Conservation (phyloP, 2,113 vertebrate species). For the Dromaius novaehollandiae region DNA sequence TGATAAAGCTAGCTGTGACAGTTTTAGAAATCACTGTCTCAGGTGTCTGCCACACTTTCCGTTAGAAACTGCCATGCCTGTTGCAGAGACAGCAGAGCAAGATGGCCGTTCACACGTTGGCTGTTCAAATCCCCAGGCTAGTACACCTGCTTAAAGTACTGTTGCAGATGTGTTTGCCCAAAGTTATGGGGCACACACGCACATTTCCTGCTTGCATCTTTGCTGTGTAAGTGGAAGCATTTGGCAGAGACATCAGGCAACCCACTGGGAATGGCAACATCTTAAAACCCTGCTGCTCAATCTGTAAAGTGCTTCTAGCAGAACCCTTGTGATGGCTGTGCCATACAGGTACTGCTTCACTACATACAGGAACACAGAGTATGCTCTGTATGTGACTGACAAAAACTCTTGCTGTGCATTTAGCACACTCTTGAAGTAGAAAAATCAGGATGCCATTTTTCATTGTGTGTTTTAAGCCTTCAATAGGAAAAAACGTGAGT, state of each 20-base stretch:
- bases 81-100: neutral
- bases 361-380: rapidly evolving
- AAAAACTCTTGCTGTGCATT: neutral
- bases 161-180: neutral
- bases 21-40: neutral
- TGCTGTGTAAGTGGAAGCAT: neutral
- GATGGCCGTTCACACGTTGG: neutral
- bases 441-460: neutral
- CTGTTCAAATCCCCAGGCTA: neutral
- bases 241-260: neutral
- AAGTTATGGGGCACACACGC: neutral
- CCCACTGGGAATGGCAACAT: neutral
- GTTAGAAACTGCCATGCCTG: neutral
- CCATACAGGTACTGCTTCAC: neutral
- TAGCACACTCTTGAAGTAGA: neutral
- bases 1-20: neutral
- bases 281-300: neutral
- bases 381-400: rapidly evolving
- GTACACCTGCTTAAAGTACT: neutral
- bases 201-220: neutral
- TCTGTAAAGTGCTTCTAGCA: neutral
- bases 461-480: neutral
- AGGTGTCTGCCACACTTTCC: neutral
- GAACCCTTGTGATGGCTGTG: neutral
- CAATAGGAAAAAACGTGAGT: neutral